Evolutionary conservation across 2,113 vertebrate species (phyloP).

Genomic region (Colius striatus): DNA sequence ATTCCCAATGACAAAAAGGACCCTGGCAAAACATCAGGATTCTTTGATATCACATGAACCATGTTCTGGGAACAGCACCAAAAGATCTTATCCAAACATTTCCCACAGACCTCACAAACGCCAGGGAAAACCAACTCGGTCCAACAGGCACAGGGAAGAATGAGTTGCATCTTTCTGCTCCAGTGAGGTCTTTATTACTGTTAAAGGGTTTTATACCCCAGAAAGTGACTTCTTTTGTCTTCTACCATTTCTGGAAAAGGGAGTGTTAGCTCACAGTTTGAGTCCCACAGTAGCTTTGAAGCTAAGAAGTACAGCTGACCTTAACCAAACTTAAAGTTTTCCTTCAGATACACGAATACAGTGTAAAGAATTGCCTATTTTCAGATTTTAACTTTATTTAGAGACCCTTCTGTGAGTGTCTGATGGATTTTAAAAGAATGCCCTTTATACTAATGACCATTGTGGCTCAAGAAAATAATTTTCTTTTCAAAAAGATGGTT

Average conservation of each 20-base stretch:
- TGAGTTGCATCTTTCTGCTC: constrained; percentile 1
- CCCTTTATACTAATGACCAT: not conserved
- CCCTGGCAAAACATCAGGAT: constrained; percentile 64
- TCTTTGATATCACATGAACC: constrained; percentile 46
- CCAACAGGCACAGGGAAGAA: constrained; percentile 9
- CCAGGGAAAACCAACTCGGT: not conserved
- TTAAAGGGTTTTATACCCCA: not conserved
- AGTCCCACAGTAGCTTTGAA: not conserved
- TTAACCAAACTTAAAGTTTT: not conserved
- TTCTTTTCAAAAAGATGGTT: not conserved
- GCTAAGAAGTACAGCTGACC: not conserved
- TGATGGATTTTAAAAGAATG: not conserved
- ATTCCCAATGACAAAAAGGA: constrained; percentile 78
- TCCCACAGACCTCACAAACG: constrained; percentile 21
- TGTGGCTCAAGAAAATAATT: not conserved
- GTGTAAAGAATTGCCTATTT: not conserved
- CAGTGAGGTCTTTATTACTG: not conserved
- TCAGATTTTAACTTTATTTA: not conserved
- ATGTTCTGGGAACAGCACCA: constrained; percentile 57
- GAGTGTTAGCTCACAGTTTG: not conserved
- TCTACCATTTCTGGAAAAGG: not conserved
- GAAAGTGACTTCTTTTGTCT: not conserved
- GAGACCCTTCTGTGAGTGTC: not conserved
- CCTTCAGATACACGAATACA: not conserved
- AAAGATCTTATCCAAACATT: constrained; percentile 58